These are phyloP conservation scores for Hesperophylax magnus DNA, from an alignment of 1,140 invertebrate species.

Conservation along the genomic window DNA sequence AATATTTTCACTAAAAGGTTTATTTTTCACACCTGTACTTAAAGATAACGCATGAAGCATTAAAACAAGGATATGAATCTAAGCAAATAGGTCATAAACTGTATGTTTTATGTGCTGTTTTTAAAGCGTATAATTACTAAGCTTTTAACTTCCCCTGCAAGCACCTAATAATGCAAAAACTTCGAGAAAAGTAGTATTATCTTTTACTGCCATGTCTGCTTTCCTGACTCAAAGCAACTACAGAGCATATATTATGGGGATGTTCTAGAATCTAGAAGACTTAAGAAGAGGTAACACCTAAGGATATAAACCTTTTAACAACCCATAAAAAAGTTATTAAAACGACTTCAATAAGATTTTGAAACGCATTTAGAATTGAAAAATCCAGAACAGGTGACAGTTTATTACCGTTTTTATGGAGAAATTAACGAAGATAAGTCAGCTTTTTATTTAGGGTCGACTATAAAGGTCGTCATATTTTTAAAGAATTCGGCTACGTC, in stretches of 20 bases:
- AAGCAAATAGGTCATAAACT: too few relatives aligned
- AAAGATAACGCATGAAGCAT: too few relatives aligned
- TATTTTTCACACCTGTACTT: too few relatives aligned
- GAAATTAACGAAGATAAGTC: neutral
- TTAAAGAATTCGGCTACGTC: neutral
- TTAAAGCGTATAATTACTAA: too few relatives aligned
- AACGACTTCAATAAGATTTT: conserved; percentile 14
- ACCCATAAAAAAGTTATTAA: conserved; percentile 23
- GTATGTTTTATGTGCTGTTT: too few relatives aligned
- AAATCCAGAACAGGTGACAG: neutral
- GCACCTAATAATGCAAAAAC: neutral
- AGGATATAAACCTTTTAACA: conserved; percentile 15
- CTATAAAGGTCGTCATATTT: neutral
- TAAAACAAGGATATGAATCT: too few relatives aligned
- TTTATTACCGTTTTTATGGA: conserved; percentile 21
- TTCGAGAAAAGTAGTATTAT: neutral
- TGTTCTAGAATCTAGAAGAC: neutral
- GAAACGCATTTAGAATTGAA: neutral
- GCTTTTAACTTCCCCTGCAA: neutral
- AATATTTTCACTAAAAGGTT: too few relatives aligned
- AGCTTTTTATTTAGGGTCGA: neutral
- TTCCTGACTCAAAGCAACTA: neutral
- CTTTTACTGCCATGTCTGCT: neutral
- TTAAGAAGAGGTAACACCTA: neutral
- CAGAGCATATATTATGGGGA: neutral